Conservation (phyloP, 2,113 vertebrate species). For the human (Homo sapiens) region GRCh38 chr5:131793501-131794000, state of each 20-base stretch:
- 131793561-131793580: neutral
- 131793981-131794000: neutral
- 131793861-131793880: neutral
- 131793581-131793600: neutral
- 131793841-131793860: neutral
- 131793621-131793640: slow-evolving; percentile 7
- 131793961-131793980: slow-evolving; percentile 45
- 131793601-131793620: neutral
- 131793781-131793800: neutral
- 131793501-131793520: neutral
- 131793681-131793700: slow-evolving; percentile 21
- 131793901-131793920: slow-evolving; percentile 44
- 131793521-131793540: neutral
- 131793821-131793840: slow-evolving; percentile 37
- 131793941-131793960: neutral
- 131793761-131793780: neutral
- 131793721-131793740: neutral
- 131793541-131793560: neutral
- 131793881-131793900: neutral
- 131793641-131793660: neutral
- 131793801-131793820: neutral
- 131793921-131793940: slow-evolving; percentile 27
- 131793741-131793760: neutral
- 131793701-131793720: neutral
- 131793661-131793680: neutral